Evolutionary conservation across 1,140 invertebrate species (phyloP), one percentile per base, ranked within the genome.

Genomic region (Tetramorium alpestre): DNA sequence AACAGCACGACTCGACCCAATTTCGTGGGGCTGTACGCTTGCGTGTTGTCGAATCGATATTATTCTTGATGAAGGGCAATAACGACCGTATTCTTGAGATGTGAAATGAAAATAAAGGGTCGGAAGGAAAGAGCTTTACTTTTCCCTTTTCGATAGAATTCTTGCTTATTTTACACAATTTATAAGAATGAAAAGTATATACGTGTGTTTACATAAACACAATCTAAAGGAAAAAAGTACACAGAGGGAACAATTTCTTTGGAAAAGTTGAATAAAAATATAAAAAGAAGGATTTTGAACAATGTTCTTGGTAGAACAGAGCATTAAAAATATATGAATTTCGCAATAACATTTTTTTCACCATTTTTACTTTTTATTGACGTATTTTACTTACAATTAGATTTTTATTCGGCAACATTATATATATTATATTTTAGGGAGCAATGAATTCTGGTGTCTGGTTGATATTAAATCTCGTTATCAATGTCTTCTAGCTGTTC

Each of bases 1-100:
- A 76, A 67, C 81, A 51, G 51, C 22, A 22, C 44, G 56, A 44
- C 76, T 89, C 87, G 88, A 89, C 88, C 89, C 56, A 90, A 58
- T 88, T 89, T 51, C 22, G 28, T 60, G 18, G 22, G 13, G 49
- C 22, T 58, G 44, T 67, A 86, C 54, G 44, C 51, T 47, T 60
- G 33, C 65, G 58, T 87, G 28, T 44, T 56, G 49, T 41, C 62
- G 54, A 78, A 82, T 87, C 70, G n/a, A 87, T 72, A 78, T 78
- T 49, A 65, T 64, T 44, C 76, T 2, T 22, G 11, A 49, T 28
- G 18, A 49, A 18, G 11, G 18, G 25, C 58, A 25, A 49, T 3
- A 49, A 2, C n/a, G 28, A 56, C 13, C 44, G n/a, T 65, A 64
- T 65, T 49, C 38, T 64, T 64, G 1, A 64, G 10, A 65, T 65